Conservation (phyloP, 2,888 invertebrate species). For the Agapostemon virescens region DNA sequence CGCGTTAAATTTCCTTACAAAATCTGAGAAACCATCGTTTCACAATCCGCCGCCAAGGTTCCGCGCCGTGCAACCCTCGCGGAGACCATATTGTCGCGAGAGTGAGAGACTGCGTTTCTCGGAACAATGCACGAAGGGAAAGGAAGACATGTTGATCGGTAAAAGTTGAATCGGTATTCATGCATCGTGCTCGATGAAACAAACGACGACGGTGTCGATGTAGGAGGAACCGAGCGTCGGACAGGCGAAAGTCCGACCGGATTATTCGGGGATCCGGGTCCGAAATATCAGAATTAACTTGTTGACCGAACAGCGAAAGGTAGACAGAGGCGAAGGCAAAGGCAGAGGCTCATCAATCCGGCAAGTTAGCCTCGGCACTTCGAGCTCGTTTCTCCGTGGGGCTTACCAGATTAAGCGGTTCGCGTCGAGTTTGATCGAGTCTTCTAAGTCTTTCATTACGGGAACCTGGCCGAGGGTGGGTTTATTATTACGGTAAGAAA, state of each 20-base stretch:
- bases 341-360: conserved; percentile 64
- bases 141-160: conserved; percentile 28
- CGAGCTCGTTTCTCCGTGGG: conserved; percentile 72
- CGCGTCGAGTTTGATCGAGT: conserved; percentile 79
- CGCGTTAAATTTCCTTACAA: background rate
- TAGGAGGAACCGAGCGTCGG: conserved; percentile 69
- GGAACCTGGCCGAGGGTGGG: conserved; percentile 62
- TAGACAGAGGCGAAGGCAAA: conserved; percentile 7
- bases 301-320: conserved; percentile 70
- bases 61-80: background rate
- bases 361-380: conserved; percentile 51
- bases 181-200: conserved; percentile 34
- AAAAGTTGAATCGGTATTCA: conserved; percentile 57
- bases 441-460: conserved; percentile 80
- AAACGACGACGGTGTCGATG: conserved; percentile 25
- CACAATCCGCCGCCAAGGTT: background rate
- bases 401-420: conserved; percentile 78
- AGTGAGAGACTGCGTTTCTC: background rate
- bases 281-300: conserved; percentile 74
- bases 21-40: background rate
- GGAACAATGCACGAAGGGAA: conserved; percentile 1
- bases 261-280: conserved; percentile 70
- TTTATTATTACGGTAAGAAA: conserved; percentile 78
- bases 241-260: conserved; percentile 73
- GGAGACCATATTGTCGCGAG: conserved; percentile 1